These are phyloP conservation scores for Trichopria drosophilae DNA, from an alignment of 2,888 invertebrate genomes.

Conservation along the genomic window DNA sequence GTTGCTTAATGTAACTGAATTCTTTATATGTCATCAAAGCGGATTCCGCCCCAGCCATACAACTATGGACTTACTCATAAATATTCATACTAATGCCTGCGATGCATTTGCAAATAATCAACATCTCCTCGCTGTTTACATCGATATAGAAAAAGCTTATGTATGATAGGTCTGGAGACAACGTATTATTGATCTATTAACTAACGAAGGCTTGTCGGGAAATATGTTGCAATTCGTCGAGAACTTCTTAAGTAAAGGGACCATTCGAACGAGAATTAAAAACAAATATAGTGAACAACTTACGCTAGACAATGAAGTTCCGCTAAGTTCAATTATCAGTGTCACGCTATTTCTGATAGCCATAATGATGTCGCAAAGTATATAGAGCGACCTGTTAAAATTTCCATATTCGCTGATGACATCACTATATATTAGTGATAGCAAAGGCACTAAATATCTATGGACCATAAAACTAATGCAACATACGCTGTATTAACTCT, in stretches of 20 bases:
- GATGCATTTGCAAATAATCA: conserved; percentile 24
- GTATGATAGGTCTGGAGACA: conserved; percentile 14
- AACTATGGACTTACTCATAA: conserved; percentile 21
- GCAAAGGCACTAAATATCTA: too few species aligned
- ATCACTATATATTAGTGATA: conserved; percentile 3
- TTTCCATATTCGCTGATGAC: conserved; percentile 12
- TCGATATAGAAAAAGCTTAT: conserved; percentile 30
- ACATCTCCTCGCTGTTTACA: conserved; percentile 16
- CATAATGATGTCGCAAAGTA: neutral
- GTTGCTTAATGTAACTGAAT: conserved; percentile 13
- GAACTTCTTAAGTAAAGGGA: conserved; percentile 3
- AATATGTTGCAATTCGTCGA: conserved; percentile 9
- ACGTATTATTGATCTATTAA: conserved; percentile 9
- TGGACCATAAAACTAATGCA: conserved; percentile 27
- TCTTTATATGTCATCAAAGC: conserved; percentile 11
- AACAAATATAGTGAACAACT: neutral
- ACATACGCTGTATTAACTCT: conserved; percentile 24
- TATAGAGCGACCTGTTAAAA: neutral
- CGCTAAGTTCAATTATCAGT: conserved; percentile 8
- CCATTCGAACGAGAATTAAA: conserved; percentile 2
- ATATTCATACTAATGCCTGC: conserved; percentile 12
- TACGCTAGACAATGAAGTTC: conserved; percentile 4
- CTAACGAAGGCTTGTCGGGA: neutral
- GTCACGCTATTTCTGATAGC: conserved; percentile 10
- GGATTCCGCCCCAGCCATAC: conserved; percentile 22